Conservation (phyloP, 2,113 vertebrate genomes). For the Scophthalmus maximus region DNA sequence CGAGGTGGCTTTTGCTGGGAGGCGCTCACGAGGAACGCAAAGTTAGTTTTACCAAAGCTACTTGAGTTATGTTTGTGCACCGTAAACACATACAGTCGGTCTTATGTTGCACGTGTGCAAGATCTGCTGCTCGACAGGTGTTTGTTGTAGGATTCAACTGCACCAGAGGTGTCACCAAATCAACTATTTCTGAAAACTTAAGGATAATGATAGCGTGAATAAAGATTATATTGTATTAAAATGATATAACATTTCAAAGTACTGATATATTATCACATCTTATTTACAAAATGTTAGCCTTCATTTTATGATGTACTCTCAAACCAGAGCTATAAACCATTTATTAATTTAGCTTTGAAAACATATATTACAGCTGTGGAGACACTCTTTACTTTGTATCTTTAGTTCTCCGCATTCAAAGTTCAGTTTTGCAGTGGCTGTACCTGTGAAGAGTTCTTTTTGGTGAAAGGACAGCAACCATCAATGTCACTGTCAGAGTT, state of each 20-base stretch:
- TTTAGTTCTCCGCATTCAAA: neutral
- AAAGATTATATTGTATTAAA: too few species aligned
- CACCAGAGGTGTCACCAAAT: neutral
- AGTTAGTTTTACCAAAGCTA: too few species aligned
- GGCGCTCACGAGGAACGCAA: neutral
- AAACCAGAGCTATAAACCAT: neutral
- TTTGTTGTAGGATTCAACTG: too few species aligned
- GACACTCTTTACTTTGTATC: neutral
- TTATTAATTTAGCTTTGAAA: neutral
- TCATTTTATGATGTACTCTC: neutral
- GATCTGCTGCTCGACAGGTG: neutral
- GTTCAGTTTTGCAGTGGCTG: too few species aligned
- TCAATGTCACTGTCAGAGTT: constrained; percentile 26
- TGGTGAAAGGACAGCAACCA: constrained; percentile 34
- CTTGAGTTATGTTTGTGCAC: neutral
- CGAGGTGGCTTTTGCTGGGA: neutral
- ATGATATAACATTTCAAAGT: too few species aligned
- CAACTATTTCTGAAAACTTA: neutral
- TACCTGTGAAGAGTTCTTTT: too few species aligned
- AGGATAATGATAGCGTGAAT: neutral
- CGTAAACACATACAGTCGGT: neutral
- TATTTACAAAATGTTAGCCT: neutral
- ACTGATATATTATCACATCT: neutral
- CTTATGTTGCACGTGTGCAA: neutral
- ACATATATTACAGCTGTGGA: neutral